phyloP scores from a whole-genome alignment of 2,113 vertebrate species.

The Platanista minor region DNA sequence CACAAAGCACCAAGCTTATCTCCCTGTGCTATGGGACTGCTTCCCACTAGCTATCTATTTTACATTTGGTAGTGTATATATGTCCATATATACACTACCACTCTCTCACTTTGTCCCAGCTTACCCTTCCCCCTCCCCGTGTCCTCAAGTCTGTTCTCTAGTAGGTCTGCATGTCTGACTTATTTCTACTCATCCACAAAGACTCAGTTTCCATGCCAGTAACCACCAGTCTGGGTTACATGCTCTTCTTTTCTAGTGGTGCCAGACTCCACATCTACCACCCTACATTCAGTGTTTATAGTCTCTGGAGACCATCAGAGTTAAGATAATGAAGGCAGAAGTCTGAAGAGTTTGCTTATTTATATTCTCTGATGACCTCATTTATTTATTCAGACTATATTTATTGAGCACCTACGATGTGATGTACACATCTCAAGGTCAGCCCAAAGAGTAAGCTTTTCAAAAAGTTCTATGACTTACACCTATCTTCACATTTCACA shows the following conservation, averaged over 20 bases:
- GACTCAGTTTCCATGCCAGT: background rate
- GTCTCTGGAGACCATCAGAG: background rate
- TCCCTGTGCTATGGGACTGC: no score
- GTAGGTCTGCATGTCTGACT: background rate
- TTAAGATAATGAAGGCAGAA: background rate
- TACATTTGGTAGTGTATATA: no score
- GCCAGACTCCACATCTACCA: background rate
- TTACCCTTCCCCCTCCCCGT: no score
- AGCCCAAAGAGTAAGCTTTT: background rate
- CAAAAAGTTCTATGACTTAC: background rate
- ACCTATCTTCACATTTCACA: background rate
- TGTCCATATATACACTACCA: no score
- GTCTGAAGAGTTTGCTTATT: background rate
- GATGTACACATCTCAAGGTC: background rate
- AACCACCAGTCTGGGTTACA: background rate
- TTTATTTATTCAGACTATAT: background rate
- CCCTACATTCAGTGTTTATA: background rate
- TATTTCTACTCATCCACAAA: background rate
- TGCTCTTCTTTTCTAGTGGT: background rate
- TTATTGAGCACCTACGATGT: background rate
- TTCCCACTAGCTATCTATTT: no score
- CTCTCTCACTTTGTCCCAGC: no score
- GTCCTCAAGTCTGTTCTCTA: no score
- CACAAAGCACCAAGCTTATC: no score
- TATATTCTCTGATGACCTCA: background rate